Conservation (phyloP, 2,113 vertebrate species). For the Prionailurus viverrinus region DNA sequence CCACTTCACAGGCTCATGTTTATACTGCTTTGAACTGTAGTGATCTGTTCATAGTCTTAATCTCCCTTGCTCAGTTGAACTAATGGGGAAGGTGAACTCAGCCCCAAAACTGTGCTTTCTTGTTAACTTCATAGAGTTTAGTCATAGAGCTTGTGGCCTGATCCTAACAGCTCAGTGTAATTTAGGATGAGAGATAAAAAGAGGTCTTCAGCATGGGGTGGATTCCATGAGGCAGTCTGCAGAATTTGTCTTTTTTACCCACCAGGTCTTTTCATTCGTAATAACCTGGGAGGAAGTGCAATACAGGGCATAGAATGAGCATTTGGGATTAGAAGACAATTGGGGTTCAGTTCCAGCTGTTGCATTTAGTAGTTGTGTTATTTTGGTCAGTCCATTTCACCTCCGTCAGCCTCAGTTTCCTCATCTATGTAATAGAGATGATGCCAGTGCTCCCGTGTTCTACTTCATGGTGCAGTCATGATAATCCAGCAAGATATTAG, state of each 20-base stretch:
- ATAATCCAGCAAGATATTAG: neutral
- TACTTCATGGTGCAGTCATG: neutral
- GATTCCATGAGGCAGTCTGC: neutral
- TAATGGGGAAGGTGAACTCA: conserved; percentile 44
- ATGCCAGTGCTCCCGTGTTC: neutral
- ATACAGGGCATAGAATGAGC: neutral
- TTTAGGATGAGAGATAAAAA: neutral
- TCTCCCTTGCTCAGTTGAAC: neutral
- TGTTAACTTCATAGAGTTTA: conserved; percentile 18
- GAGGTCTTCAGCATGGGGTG: neutral
- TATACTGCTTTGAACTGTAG: neutral
- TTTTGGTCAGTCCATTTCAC: conserved; percentile 3
- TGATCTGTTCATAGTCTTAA: conserved; percentile 38
- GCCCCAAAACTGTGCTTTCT: conserved; percentile 1
- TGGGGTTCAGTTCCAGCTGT: neutral
- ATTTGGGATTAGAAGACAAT: conserved; percentile 10
- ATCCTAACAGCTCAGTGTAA: neutral
- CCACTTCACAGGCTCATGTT: neutral
- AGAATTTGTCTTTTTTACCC: neutral
- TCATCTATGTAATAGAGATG: neutral
- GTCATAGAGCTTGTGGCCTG: neutral
- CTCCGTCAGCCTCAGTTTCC: neutral
- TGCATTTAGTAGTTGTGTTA: neutral
- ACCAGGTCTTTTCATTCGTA: neutral
- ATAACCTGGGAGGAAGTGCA: neutral